Conservation (phyloP, 2,113 vertebrate species). For the Brachyhypopomus occidentalis region DNA sequence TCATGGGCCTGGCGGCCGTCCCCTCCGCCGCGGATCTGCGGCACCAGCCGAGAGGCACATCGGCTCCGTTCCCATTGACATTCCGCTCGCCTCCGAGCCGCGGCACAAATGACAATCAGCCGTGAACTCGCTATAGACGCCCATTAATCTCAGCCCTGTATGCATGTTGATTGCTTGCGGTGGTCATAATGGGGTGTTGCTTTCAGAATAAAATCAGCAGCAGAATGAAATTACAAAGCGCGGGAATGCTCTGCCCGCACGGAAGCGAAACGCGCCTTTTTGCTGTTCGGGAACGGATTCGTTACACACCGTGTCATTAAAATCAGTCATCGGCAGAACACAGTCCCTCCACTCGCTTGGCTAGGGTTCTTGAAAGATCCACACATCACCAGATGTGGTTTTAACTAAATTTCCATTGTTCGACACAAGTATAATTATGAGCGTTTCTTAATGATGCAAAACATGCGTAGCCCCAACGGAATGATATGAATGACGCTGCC, state of each 20-base stretch:
- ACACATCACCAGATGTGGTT: no score
- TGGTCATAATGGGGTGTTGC: slow-evolving; percentile 25
- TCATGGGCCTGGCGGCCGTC: slow-evolving; percentile 67
- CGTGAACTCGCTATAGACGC: slow-evolving; percentile 53
- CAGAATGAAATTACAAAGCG: slow-evolving; percentile 36
- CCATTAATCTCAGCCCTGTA: slow-evolving; percentile 40
- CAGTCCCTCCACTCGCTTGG: no score
- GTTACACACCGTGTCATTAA: background rate
- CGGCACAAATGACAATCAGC: slow-evolving; percentile 45
- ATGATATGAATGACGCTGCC: background rate
- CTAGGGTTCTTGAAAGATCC: no score
- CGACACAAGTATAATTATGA: no score
- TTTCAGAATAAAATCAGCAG: slow-evolving; percentile 26
- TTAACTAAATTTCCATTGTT: no score
- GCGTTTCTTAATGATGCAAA: no score
- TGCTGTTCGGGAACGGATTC: slow-evolving; percentile 28
- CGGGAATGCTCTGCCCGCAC: background rate
- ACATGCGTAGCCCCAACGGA: no score
- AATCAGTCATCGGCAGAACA: background rate
- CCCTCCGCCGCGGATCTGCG: slow-evolving; percentile 6
- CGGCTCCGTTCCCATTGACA: slow-evolving; percentile 25
- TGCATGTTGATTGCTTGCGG: slow-evolving; percentile 35
- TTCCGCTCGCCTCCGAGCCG: slow-evolving; percentile 26
- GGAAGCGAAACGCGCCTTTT: background rate
- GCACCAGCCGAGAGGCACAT: slow-evolving; percentile 56